Percentiles rank a stretch among this genome's conserved stretches.
These are phyloP conservation scores for Catagonus wagneri DNA, from an alignment of 2,113 vertebrate genomes.

Conservation along the genomic window DNA sequence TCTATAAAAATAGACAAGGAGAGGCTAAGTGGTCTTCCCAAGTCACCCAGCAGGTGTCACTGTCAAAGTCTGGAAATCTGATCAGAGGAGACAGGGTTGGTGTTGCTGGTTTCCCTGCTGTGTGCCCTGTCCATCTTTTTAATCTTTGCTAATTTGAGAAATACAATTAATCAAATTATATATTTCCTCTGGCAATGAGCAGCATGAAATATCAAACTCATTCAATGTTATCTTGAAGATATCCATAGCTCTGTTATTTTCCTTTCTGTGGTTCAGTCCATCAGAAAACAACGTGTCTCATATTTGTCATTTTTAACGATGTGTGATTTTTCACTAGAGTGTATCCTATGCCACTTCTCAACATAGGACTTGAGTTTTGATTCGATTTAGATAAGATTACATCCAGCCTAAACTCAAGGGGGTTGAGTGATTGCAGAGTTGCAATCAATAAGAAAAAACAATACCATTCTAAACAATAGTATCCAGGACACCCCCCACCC, in stretches of 20 bases:
- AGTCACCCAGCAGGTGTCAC: neutral
- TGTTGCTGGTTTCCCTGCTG: neutral
- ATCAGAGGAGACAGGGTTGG: neutral
- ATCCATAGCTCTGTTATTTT: neutral
- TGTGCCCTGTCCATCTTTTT: neutral
- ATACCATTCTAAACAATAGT: neutral
- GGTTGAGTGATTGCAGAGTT: neutral
- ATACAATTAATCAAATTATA: neutral
- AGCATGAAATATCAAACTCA: neutral
- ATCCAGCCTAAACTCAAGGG: neutral
- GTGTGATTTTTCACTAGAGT: neutral
- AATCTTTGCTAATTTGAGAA: constrained; percentile 57
- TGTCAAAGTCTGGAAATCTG: neutral
- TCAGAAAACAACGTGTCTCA: constrained; percentile 10
- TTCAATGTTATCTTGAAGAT: neutral
- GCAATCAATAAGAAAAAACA: neutral
- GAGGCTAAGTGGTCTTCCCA: neutral
- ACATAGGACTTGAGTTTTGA: neutral
- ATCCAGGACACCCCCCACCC: fast-evolving
- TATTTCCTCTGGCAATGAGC: constrained; percentile 28
- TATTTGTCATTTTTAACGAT: neutral
- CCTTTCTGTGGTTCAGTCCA: neutral
- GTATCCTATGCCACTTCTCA: neutral
- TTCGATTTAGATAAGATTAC: neutral
- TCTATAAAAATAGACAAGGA: neutral